Percentiles rank a stretch among this genome's conserved stretches.
phyloP scores from a whole-genome alignment of 2,888 invertebrate species.

The Rutpela maculata region DNA sequence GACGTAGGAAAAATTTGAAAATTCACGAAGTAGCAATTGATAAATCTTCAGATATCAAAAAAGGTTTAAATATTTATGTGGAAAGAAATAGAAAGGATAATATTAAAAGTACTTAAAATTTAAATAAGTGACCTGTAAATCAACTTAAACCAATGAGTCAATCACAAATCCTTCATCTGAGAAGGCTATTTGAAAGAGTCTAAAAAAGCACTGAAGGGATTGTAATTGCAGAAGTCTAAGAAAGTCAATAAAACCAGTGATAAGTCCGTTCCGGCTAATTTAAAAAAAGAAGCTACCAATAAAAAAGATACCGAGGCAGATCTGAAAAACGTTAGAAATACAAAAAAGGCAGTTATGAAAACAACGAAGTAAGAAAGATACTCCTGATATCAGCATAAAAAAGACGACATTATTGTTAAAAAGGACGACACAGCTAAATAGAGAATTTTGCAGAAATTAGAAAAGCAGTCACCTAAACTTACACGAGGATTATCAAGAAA shows the following conservation, averaged over 20 bases:
- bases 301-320: conserved; percentile 51
- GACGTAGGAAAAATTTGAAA: conserved; percentile 50
- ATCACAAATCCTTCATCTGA: neutral
- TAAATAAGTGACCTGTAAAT: conserved; percentile 44
- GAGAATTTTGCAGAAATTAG: conserved; percentile 44
- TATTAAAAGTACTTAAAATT: conserved; percentile 43
- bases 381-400: conserved; percentile 24
- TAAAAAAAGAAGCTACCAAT: conserved; percentile 34
- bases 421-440: conserved; percentile 41
- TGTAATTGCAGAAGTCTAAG: conserved; percentile 22
- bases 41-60: conserved; percentile 38
- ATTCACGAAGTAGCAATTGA: conserved; percentile 41
- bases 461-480: conserved; percentile 31
- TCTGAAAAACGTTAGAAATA: conserved; percentile 34
- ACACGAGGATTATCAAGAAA: conserved; percentile 78
- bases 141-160: neutral
- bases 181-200: neutral
- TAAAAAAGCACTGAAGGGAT: neutral
- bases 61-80: conserved; percentile 40
- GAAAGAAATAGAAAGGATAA: conserved; percentile 47
- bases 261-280: conserved; percentile 14
- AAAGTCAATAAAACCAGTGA: conserved; percentile 39
- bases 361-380: conserved; percentile 44
- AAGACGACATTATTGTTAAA: conserved; percentile 45
- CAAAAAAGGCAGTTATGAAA: conserved; percentile 20